phyloP scores from a whole-genome alignment of 2,888 invertebrate species.

The Cryptocheilus praepositus region DNA sequence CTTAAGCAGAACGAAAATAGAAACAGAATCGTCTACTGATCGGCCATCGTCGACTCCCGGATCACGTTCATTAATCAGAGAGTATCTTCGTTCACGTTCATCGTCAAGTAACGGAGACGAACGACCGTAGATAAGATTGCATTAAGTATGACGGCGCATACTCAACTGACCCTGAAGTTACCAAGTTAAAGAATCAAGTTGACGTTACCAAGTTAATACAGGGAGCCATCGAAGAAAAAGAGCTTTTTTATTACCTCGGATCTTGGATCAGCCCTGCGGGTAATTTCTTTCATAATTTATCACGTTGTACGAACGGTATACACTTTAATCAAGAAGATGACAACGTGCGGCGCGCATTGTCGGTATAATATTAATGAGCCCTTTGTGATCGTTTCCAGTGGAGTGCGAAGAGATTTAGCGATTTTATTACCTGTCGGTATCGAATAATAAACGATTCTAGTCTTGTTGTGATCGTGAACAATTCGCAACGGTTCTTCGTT shows the following conservation, averaged over 20 bases:
- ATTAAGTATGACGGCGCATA: slow-evolving; percentile 5
- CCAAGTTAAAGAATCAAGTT: slow-evolving; percentile 4
- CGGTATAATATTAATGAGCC: not conserved
- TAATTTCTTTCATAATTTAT: not conserved
- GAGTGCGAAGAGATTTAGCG: not conserved
- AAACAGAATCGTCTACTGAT: no score
- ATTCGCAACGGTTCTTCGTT: no score
- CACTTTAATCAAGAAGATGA: slow-evolving; percentile 5
- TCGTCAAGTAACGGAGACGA: not conserved
- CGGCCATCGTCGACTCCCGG: no score
- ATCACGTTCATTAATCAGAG: no score
- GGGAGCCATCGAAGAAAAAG: slow-evolving; percentile 42
- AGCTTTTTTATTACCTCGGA: slow-evolving; percentile 10
- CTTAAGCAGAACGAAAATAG: no score
- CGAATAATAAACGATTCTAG: not conserved
- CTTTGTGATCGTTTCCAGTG: not conserved
- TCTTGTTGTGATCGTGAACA: no score
- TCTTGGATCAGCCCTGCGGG: not conserved
- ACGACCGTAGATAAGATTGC: slow-evolving; percentile 23
- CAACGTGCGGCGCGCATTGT: no score
- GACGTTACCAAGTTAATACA: slow-evolving; percentile 36
- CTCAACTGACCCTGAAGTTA: slow-evolving; percentile 32
- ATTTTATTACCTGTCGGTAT: not conserved
- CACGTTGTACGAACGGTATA: not conserved
- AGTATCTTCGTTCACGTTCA: no score